These are phyloP conservation scores for Callimorpha dominula DNA, from an alignment of 2,888 invertebrate species.

Conservation along the genomic window DNA sequence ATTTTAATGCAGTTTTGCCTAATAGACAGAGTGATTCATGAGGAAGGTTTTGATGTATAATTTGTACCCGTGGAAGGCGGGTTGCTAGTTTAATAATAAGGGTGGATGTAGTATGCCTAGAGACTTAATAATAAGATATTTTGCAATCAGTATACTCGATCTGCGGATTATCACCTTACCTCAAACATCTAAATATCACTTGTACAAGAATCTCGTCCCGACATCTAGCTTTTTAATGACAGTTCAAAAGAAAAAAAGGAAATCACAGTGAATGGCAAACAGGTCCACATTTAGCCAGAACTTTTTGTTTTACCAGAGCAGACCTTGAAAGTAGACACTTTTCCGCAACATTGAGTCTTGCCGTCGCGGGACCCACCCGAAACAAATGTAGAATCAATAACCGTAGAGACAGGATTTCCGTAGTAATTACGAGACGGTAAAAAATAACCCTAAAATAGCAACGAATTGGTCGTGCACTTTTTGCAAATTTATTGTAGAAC, in stretches of 20 bases:
- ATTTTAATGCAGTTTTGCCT: no score
- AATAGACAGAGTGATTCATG: no score
- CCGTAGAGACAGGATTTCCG: conserved; percentile 44
- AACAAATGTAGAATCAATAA: conserved; percentile 37
- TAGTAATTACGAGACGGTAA: conserved; percentile 21
- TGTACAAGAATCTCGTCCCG: not conserved
- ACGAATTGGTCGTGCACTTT: not conserved
- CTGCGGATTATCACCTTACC: not conserved
- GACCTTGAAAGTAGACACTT: conserved; percentile 36
- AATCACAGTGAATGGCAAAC: conserved; percentile 37
- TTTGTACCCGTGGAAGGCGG: no score
- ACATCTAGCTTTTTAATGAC: not conserved
- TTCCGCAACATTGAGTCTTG: conserved; percentile 43
- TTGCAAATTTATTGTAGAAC: not conserved
- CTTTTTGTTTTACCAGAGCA: conserved; percentile 29
- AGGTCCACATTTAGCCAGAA: conserved; percentile 31
- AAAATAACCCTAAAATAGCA: not conserved
- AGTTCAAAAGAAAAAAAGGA: not conserved
- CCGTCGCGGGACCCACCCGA: conserved; percentile 25
- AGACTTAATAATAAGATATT: no score
- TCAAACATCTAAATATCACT: not conserved
- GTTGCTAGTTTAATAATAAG: no score
- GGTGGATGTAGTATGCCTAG: no score
- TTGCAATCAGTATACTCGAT: no score
- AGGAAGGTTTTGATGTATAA: no score